Evolutionary conservation across 2,113 vertebrate species (phyloP).

Genomic region (Bettongia penicillata): DNA sequence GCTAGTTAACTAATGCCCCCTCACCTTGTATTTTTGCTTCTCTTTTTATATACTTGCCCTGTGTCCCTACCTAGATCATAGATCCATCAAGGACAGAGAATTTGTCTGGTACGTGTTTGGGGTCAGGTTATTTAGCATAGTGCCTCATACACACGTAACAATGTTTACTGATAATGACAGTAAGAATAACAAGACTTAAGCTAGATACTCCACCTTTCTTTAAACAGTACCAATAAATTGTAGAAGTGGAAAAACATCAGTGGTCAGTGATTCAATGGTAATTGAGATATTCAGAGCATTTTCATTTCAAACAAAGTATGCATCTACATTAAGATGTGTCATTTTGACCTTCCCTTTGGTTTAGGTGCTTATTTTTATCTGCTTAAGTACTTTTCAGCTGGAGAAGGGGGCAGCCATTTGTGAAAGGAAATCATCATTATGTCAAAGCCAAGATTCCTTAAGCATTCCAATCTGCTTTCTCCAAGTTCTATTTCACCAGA

Average conservation of each 20-base stretch:
- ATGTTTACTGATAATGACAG: not conserved
- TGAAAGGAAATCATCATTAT: constrained; percentile 12
- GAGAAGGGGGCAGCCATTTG: not conserved
- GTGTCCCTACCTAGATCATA: not conserved
- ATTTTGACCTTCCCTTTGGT: not conserved
- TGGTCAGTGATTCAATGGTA: not conserved
- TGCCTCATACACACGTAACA: not conserved
- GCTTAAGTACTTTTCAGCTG: not conserved
- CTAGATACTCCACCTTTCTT: not conserved
- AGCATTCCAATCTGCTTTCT: not conserved
- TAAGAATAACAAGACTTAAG: not conserved
- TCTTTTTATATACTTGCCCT: not conserved
- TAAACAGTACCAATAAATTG: not conserved
- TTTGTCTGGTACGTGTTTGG: not conserved
- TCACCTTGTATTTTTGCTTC: not conserved
- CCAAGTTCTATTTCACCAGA: not conserved
- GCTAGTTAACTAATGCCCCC: not conserved
- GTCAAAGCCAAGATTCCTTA: not conserved
- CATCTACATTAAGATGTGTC: not conserved
- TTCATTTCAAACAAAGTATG: not conserved
- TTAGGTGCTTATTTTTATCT: not conserved
- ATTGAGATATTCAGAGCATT: not conserved
- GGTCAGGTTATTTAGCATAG: not conserved
- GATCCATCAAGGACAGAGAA: not conserved
- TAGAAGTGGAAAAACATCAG: not conserved